These are phyloP conservation scores for Eufriesea mexicana DNA, from an alignment of 1,140 invertebrate species.

Conservation along the genomic window DNA sequence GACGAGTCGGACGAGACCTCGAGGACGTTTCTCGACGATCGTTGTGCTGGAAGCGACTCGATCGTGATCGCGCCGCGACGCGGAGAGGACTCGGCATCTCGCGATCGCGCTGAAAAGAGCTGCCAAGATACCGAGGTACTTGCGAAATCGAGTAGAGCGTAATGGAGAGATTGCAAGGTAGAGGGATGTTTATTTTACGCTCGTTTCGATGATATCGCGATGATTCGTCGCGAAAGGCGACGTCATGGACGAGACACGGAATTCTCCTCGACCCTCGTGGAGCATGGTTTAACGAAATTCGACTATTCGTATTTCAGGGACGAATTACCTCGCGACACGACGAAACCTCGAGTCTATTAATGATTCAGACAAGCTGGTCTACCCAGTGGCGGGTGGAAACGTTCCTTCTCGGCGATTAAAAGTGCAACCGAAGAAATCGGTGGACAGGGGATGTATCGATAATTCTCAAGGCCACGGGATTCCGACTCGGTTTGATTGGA, in stretches of 20 bases:
- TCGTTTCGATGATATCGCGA: background rate
- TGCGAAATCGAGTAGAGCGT: too few relatives aligned
- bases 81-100: background rate
- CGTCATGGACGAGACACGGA: background rate
- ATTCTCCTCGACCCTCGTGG: background rate
- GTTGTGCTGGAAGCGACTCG: background rate
- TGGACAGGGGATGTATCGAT: background rate
- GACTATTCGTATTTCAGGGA: background rate
- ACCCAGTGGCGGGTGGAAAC: background rate
- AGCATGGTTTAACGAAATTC: background rate
- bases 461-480: slow-evolving; percentile 12
- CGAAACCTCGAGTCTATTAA: background rate
- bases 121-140: too few relatives aligned
- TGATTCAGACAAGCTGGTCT: background rate
- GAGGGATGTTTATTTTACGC: background rate
- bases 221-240: background rate
- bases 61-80: background rate
- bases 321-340: background rate
- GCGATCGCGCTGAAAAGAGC: too few relatives aligned
- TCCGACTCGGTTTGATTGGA: background rate
- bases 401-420: slow-evolving; percentile 17
- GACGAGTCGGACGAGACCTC: background rate
- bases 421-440: slow-evolving; percentile 10
- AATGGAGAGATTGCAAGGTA: too few relatives aligned
- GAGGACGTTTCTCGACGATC: background rate